Percentiles rank a stretch among this genome's conserved stretches.
phyloP scores from a whole-genome alignment of 2,113 vertebrate species.

The Dipodomys ordii region DNA sequence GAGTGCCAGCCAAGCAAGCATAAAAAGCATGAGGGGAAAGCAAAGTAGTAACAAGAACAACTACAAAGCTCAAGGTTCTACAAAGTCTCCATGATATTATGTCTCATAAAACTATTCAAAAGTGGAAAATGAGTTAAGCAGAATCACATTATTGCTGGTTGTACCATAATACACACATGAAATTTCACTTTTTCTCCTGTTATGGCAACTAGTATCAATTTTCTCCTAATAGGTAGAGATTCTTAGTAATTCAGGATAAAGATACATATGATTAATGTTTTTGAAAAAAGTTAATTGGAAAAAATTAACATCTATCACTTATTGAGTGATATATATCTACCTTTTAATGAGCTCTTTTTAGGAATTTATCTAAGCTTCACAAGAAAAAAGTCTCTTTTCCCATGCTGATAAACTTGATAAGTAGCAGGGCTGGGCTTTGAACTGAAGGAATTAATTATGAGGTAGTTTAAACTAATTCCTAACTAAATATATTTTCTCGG shows the following conservation, averaged over 20 bases:
- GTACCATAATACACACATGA: not conserved
- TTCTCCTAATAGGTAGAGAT: not conserved
- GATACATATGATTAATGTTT: not conserved
- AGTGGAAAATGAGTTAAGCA: not conserved
- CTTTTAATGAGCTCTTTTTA: not conserved
- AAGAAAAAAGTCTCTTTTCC: not conserved
- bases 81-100: not conserved
- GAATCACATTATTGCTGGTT: slow-evolving; percentile 26
- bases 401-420: not conserved
- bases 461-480: not conserved
- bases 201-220: not conserved
- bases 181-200: not conserved
- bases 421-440: not conserved
- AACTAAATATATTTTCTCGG: not conserved
- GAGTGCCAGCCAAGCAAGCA: too few relatives aligned
- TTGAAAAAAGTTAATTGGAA: slow-evolving; percentile 15
- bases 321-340: not conserved
- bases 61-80: too few relatives aligned
- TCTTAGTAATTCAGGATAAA: not conserved
- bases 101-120: slow-evolving; percentile 3
- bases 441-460: too few relatives aligned
- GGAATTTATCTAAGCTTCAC: not conserved
- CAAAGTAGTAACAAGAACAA: too few relatives aligned
- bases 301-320: slow-evolving; percentile 2
- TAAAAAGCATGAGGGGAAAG: too few relatives aligned